phyloP scores from a whole-genome alignment of 2,113 vertebrate genomes.

The Polypterus senegalus region DNA sequence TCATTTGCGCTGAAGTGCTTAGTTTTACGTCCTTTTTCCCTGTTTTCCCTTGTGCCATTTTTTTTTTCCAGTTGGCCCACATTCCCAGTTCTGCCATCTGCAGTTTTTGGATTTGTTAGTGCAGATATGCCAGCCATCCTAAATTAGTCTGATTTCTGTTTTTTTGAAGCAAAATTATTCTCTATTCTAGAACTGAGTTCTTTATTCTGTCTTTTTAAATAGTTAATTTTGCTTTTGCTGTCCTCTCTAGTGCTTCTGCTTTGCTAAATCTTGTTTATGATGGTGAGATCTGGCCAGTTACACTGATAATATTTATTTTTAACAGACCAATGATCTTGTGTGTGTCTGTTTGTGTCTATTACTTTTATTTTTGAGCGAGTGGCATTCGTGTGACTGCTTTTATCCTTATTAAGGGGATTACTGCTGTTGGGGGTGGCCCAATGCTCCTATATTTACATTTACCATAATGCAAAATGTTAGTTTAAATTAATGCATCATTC shows the following conservation, averaged over 20 bases:
- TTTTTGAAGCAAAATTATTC: background rate
- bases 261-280: background rate
- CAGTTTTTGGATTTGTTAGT: background rate
- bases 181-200: slow-evolving; percentile 13
- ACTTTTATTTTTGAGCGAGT: too few species aligned
- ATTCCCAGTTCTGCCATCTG: background rate
- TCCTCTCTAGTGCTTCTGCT: slow-evolving; percentile 6
- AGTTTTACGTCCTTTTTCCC: background rate
- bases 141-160: background rate
- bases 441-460: too few species aligned
- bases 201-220: background rate
- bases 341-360: too few species aligned
- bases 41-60: slow-evolving; percentile 10
- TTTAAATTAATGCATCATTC: too few species aligned
- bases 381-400: too few species aligned
- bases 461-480: too few species aligned
- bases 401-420: too few species aligned
- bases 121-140: background rate
- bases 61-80: background rate
- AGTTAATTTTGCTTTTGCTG: slow-evolving; percentile 6
- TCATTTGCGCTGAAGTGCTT: background rate
- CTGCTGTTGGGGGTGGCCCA: too few species aligned
- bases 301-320: too few species aligned
- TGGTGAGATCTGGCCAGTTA: too few species aligned
- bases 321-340: too few species aligned